A percentile compares a stretch with the other conserved stretches of the same genome.
Conservation (phyloP, 2,113 vertebrate genomes). For the Electrona antarctica region DNA sequence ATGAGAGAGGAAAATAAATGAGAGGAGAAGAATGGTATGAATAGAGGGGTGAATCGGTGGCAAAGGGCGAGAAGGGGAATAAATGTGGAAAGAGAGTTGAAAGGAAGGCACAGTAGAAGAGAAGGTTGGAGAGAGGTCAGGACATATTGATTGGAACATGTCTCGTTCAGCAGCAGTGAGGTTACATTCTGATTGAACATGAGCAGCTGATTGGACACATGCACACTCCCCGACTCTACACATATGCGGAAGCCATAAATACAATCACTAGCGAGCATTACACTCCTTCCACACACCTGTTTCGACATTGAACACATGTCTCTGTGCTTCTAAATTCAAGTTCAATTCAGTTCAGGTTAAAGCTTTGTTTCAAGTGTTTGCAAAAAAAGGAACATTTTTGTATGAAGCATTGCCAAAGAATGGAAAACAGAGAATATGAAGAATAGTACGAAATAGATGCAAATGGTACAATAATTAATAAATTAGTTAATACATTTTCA, state of each 20-base stretch:
- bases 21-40: no score
- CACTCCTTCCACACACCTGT: not conserved
- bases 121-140: slow-evolving; percentile 25
- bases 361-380: no score
- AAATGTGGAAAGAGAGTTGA: not conserved
- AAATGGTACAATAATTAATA: no score
- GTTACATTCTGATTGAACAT: slow-evolving; percentile 46
- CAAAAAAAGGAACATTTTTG: not conserved
- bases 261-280: slow-evolving; percentile 6
- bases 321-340: no score
- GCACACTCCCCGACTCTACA: slow-evolving; percentile 13
- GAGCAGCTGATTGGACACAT: slow-evolving; percentile 41
- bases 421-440: no score
- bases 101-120: not conserved
- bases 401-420: no score
- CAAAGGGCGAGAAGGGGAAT: not conserved
- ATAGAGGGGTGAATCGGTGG: slow-evolving; percentile 1
- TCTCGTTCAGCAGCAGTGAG: slow-evolving; percentile 48
- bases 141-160: slow-evolving; percentile 48
- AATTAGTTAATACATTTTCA: no score
- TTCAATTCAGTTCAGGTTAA: no score
- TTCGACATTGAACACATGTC: no score
- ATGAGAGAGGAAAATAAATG: slow-evolving; percentile 4
- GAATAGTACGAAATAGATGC: no score
- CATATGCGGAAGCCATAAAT: slow-evolving; percentile 16